Conservation (phyloP, 2,113 vertebrate species). For the Chionomys nivalis region DNA sequence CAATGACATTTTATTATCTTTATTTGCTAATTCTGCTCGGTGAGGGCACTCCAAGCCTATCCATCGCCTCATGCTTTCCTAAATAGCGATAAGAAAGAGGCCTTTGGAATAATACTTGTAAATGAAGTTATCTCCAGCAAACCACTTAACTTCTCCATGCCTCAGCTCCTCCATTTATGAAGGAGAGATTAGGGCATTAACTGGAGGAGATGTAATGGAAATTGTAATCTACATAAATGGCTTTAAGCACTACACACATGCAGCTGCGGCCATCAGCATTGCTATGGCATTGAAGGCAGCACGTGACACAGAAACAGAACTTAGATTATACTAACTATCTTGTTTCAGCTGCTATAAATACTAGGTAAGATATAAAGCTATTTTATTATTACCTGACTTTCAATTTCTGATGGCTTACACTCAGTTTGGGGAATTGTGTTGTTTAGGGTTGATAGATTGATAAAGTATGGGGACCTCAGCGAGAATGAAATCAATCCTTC, state of each 20-base stretch:
- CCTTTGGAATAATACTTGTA: background rate
- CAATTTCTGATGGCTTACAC: background rate
- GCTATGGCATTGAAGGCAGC: background rate
- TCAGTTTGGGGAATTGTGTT: background rate
- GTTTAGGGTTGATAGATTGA: background rate
- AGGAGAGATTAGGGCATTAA: background rate
- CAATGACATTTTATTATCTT: background rate
- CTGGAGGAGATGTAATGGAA: background rate
- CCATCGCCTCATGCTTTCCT: background rate
- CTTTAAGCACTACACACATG: background rate
- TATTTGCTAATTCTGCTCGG: background rate
- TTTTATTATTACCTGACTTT: background rate
- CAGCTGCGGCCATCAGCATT: background rate
- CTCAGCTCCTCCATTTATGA: background rate
- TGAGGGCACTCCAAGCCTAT: background rate
- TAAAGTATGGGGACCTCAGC: background rate
- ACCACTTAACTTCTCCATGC: background rate
- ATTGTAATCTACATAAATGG: background rate
- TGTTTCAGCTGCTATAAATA: background rate
- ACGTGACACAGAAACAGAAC: background rate
- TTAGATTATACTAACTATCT: background rate
- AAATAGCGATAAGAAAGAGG: background rate
- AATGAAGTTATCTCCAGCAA: constrained; percentile 15
- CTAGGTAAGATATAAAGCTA: background rate
- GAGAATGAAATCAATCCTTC: background rate